phyloP scores from a whole-genome alignment of 2,797 vertebrate genomes.

The Apodemus agrarius region DNA sequence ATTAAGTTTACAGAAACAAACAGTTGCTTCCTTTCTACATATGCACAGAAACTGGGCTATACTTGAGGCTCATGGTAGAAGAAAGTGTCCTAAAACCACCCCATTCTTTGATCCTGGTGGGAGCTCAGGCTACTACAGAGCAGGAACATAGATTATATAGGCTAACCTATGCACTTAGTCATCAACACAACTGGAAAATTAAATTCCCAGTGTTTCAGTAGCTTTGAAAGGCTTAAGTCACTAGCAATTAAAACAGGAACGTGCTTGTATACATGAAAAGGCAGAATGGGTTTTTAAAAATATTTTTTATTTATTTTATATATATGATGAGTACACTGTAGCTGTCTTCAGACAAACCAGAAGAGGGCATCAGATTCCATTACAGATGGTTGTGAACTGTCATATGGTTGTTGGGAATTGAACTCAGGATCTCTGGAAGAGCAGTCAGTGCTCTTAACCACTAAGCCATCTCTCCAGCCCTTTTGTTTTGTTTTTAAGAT shows the following conservation, averaged over 20 bases:
- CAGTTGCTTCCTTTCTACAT: background rate
- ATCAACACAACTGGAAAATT: constrained; percentile 23
- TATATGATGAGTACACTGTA: too few relatives aligned
- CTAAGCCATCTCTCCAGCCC: too few relatives aligned
- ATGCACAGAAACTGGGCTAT: background rate
- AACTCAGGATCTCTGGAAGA: too few relatives aligned
- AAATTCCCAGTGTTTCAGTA: background rate
- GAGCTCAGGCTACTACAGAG: background rate
- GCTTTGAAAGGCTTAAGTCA: background rate
- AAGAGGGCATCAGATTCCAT: too few relatives aligned
- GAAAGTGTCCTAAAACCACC: background rate
- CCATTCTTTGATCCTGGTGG: background rate
- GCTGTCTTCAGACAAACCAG: too few relatives aligned
- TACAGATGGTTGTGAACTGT: too few relatives aligned
- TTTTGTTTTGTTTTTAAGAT: background rate
- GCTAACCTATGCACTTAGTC: background rate
- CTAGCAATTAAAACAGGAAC: constrained; percentile 53
- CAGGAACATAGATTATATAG: background rate
- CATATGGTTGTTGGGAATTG: too few relatives aligned
- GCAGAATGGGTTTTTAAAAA: constrained; percentile 6
- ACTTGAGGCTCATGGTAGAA: background rate
- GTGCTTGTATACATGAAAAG: background rate
- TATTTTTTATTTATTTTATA: too few relatives aligned
- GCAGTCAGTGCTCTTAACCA: too few relatives aligned
- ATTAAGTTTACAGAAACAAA: constrained; percentile 37